Conservation (phyloP, 2,888 invertebrate species). For the Plebejus anna region DNA sequence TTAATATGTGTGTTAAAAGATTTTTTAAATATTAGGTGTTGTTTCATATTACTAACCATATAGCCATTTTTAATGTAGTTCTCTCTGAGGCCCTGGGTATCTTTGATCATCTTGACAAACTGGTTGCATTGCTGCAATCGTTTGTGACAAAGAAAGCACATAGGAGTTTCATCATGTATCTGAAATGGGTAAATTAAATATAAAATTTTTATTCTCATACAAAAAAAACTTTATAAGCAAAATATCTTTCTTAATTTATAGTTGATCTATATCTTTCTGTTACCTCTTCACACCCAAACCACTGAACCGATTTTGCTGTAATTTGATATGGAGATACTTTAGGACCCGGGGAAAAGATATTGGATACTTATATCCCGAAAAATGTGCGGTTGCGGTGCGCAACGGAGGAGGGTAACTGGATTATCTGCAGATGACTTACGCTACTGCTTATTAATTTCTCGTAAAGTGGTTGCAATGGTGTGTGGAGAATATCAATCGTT, state of each 20-base stretch:
- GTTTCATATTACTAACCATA: conserved; percentile 8
- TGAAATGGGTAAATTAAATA: background rate
- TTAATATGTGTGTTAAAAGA: background rate
- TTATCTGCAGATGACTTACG: background rate
- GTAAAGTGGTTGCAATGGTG: conserved; percentile 21
- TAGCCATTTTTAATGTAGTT: conserved; percentile 18
- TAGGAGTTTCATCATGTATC: conserved; percentile 10
- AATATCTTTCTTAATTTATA: background rate
- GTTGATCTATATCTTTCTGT: too few relatives aligned
- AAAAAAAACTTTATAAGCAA: background rate
- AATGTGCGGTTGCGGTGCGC: too few relatives aligned
- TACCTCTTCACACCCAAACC: background rate
- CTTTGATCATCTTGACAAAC: conserved; percentile 23
- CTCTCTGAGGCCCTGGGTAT: conserved; percentile 13
- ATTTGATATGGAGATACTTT: too few relatives aligned
- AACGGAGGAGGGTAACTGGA: background rate
- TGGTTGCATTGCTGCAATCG: conserved; percentile 18
- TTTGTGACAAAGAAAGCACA: conserved; percentile 24
- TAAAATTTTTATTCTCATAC: background rate
- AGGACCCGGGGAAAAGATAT: too few relatives aligned
- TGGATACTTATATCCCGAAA: too few relatives aligned
- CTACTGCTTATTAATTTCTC: conserved; percentile 21
- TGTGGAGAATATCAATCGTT: conserved; percentile 23
- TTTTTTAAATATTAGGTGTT: background rate
- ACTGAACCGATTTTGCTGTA: too few relatives aligned